phyloP scores from a whole-genome alignment of 2,797 vertebrate species.

The Lates japonicus region DNA sequence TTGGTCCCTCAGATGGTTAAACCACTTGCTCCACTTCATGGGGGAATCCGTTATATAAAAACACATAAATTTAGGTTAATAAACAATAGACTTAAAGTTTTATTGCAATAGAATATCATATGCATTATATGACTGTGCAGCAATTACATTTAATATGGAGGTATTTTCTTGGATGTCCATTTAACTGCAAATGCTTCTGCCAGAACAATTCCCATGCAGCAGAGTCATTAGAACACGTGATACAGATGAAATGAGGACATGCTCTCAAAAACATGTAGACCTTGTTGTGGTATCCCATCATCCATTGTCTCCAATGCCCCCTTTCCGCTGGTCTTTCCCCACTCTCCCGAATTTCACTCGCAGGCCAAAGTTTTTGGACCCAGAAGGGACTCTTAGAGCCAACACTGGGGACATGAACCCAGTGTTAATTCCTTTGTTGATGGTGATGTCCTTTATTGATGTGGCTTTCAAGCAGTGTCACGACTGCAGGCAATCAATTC shows the following conservation, averaged over 20 bases:
- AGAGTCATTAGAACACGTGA: slow-evolving; percentile 21
- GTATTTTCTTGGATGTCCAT: not conserved
- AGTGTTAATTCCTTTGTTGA: slow-evolving; percentile 66
- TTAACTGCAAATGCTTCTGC: not conserved
- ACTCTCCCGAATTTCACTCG: slow-evolving; percentile 20
- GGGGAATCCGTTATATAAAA: slow-evolving; percentile 19
- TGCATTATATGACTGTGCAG: not conserved
- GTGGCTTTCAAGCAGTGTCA: slow-evolving; percentile 54
- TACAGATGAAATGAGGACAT: slow-evolving; percentile 45
- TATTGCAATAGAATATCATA: not conserved
- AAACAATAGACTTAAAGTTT: not conserved
- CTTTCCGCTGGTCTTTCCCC: slow-evolving; percentile 40
- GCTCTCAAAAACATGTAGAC: slow-evolving; percentile 45
- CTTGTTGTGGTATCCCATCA: slow-evolving; percentile 14
- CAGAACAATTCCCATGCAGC: slow-evolving; percentile 20
- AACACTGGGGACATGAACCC: slow-evolving; percentile 61
- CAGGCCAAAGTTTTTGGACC: slow-evolving; percentile 45
- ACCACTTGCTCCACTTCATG: slow-evolving; percentile 9
- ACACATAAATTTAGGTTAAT: not conserved
- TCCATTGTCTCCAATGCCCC: slow-evolving; percentile 9
- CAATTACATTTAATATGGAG: not conserved
- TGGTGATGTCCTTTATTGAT: slow-evolving; percentile 61
- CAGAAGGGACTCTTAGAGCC: slow-evolving; percentile 52
- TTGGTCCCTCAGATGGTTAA: slow-evolving; percentile 27
- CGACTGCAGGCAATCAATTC: slow-evolving; percentile 58